phyloP scores from a whole-genome alignment of 2,797 vertebrate species.

The Enteromius fasciolatus region DNA sequence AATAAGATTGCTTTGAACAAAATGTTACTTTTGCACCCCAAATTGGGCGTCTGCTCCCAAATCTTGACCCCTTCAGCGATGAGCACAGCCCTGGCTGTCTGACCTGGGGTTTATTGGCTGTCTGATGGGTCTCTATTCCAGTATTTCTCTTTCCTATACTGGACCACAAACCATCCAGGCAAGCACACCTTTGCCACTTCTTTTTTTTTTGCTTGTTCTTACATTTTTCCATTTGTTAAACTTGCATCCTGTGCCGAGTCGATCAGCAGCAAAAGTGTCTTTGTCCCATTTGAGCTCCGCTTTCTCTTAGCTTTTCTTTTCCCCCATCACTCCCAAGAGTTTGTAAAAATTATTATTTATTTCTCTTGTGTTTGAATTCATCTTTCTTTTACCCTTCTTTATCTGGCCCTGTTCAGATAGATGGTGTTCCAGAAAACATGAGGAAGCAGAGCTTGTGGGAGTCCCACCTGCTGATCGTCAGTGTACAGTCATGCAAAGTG shows the following conservation, averaged over 20 bases:
- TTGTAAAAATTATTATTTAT: not conserved
- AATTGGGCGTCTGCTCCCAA: constrained; percentile 59
- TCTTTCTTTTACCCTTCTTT: not conserved
- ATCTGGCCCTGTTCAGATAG: not conserved
- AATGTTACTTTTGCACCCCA: constrained; percentile 48
- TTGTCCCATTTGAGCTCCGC: not conserved
- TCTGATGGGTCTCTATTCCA: constrained; percentile 84
- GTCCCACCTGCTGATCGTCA: constrained; percentile 65
- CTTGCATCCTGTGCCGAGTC: constrained; percentile 88
- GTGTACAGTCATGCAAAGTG: constrained; percentile 78
- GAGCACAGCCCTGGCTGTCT: constrained; percentile 89
- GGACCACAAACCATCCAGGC: constrained; percentile 81
- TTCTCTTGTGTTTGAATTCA: not conserved
- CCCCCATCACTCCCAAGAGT: not conserved
- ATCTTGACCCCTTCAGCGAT: constrained; percentile 50
- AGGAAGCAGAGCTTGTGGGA: constrained; percentile 13
- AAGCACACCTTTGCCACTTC: constrained; percentile 63
- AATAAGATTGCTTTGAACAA: constrained; percentile 71
- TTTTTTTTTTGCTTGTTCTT: constrained; percentile 69
- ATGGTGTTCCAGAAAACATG: not conserved
- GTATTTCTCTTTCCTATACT: constrained; percentile 73
- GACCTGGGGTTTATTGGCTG: constrained; percentile 96
- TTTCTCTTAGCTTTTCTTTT: not conserved
- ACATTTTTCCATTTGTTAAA: constrained; percentile 70
- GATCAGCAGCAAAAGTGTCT: constrained; percentile 76